Evolutionary conservation across 2,797 vertebrate species (phyloP).

Genomic region (Hybognathus amarus): DNA sequence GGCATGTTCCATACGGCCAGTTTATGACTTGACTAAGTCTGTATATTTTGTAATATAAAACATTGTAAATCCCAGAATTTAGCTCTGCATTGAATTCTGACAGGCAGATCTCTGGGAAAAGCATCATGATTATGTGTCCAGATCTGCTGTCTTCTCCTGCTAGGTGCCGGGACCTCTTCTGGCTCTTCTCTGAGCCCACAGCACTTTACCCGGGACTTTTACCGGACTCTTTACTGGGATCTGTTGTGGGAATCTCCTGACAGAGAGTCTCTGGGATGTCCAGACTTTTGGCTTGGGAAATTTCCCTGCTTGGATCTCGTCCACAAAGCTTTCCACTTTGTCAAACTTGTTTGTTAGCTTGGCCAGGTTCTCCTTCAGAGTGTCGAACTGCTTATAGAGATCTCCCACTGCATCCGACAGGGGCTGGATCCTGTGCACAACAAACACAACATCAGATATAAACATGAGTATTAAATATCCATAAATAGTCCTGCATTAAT

Average conservation of each 20-base stretch:
- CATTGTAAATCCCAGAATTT: not conserved
- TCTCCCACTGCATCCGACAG: constrained; percentile 84
- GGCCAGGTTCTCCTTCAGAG: constrained; percentile 83
- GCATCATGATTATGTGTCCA: constrained; percentile 6
- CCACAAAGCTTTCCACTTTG: constrained; percentile 80
- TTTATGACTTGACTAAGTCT: not conserved
- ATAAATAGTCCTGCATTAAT: not conserved
- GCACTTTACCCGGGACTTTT: constrained; percentile 39
- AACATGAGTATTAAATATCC: too few species aligned
- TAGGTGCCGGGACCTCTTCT: constrained; percentile 50
- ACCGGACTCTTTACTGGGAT: constrained; percentile 57
- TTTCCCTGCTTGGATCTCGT: constrained; percentile 74
- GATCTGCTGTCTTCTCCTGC: not conserved
- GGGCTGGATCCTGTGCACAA: constrained; percentile 77
- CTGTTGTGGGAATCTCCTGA: constrained; percentile 43
- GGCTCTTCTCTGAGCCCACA: constrained; percentile 54
- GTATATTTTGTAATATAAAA: not conserved
- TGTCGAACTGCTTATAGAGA: constrained; percentile 84
- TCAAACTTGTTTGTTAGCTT: constrained; percentile 80
- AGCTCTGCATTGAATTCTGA: not conserved
- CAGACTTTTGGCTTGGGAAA: constrained; percentile 26
- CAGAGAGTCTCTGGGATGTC: constrained; percentile 40
- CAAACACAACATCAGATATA: not conserved
- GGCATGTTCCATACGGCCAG: not conserved
- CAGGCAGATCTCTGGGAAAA: not conserved